These are phyloP conservation scores for Aproaerema taeniolella DNA, from an alignment of 2,888 invertebrate species.

Conservation along the genomic window DNA sequence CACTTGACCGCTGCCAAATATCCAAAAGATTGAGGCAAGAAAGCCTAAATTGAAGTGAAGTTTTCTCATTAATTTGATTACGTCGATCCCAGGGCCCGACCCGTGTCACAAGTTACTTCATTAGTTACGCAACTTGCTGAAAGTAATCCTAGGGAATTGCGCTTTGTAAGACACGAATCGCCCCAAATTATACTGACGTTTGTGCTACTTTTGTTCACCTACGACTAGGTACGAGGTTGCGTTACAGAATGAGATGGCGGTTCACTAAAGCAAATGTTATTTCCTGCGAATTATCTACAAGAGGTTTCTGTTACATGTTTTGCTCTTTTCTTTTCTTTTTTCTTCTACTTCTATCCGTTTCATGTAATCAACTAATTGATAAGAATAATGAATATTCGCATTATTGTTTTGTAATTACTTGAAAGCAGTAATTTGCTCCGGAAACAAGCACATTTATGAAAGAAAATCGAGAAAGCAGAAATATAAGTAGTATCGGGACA, in stretches of 20 bases:
- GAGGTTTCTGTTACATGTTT: no score
- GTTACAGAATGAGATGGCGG: not conserved
- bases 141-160: conserved; percentile 70
- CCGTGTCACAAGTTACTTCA: conserved; percentile 77
- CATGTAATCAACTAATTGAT: no score
- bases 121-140: conserved; percentile 72
- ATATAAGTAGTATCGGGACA: no score
- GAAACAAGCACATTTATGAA: no score
- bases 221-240: not conserved
- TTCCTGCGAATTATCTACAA: no score
- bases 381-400: no score
- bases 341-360: no score
- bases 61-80: conserved; percentile 77
- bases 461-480: no score
- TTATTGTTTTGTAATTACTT: no score
- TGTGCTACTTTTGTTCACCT: conserved; percentile 21
- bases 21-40: conserved; percentile 70
- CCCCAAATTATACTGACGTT: conserved; percentile 50
- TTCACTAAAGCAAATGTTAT: no score
- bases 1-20: conserved; percentile 68
- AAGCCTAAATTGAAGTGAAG: conserved; percentile 73
- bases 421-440: no score
- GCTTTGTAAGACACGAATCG: conserved; percentile 67
- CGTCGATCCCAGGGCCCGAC: conserved; percentile 72
- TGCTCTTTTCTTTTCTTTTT: no score